Evolutionary conservation across 2,888 invertebrate genomes (phyloP).

Genomic region (Scaptomyza flava): DNA sequence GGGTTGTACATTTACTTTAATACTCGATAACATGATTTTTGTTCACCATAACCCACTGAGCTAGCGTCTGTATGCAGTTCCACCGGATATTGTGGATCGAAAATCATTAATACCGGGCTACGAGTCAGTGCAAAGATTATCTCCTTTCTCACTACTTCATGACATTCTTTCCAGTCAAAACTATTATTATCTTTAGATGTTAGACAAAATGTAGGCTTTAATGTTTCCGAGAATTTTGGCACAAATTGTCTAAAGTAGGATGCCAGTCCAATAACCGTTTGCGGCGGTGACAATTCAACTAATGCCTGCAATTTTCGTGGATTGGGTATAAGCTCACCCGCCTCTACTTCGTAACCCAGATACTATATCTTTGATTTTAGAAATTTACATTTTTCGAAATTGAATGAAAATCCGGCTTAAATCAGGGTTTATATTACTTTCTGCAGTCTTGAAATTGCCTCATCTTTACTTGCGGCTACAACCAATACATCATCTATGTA

Average conservation of each 20-base stretch:
- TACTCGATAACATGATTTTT: not conserved
- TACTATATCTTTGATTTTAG: slow-evolving; percentile 1
- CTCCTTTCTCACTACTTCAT: too few species aligned
- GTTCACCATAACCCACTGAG: too few species aligned
- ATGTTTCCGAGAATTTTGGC: slow-evolving; percentile 3
- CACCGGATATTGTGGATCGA: not conserved
- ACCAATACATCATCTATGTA: slow-evolving; percentile 3
- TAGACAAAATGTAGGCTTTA: slow-evolving; percentile 9
- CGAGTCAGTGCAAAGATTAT: too few species aligned
- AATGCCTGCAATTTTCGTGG: not conserved
- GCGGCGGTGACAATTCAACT: slow-evolving; percentile 2
- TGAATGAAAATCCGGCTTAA: slow-evolving; percentile 3
- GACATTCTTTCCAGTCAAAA: slow-evolving; percentile 2
- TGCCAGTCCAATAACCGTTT: not conserved
- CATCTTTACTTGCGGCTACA: slow-evolving; percentile 1
- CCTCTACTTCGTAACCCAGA: not conserved
- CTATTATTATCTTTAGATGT: slow-evolving; percentile 17
- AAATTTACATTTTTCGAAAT: slow-evolving; percentile 3
- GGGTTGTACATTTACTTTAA: not conserved
- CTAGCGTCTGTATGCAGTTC: too few species aligned
- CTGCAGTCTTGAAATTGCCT: not conserved
- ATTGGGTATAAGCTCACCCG: not conserved
- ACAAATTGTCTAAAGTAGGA: slow-evolving; percentile 22
- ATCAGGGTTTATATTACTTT: not conserved
- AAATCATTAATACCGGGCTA: too few species aligned